phyloP scores from a whole-genome alignment of 1,140 invertebrate species.

The Copidosoma floridanum region DNA sequence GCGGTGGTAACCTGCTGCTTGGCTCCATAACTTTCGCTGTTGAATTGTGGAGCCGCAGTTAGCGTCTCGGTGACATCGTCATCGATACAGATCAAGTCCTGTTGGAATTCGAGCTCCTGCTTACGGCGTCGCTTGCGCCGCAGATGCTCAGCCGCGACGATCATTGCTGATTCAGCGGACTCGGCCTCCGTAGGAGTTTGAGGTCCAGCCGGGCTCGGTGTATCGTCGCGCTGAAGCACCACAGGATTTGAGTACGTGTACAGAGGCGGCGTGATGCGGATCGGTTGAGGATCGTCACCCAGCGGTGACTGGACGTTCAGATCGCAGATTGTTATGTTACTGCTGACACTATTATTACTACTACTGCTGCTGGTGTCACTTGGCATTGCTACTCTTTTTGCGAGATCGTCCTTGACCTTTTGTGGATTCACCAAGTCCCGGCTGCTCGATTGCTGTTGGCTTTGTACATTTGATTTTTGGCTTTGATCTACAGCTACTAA shows the following conservation, averaged over 20 bases:
- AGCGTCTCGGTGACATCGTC: constrained; percentile 50
- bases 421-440: constrained; percentile 42
- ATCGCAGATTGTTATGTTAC: not conserved
- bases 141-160: constrained; percentile 38
- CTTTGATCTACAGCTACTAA: not conserved
- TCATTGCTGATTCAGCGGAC: constrained; percentile 25
- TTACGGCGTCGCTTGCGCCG: constrained; percentile 53
- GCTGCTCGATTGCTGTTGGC: constrained; percentile 41
- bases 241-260: constrained; percentile 77
- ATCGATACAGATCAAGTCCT: constrained; percentile 53
- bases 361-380: not conserved
- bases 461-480: constrained; percentile 39
- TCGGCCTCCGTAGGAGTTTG: constrained; percentile 49
- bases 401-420: constrained; percentile 44
- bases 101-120: constrained; percentile 55
- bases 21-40: not conserved
- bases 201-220: constrained; percentile 56
- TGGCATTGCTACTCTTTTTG: constrained; percentile 44
- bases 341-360: not conserved
- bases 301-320: constrained; percentile 53
- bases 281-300: constrained; percentile 66
- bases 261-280: constrained; percentile 68
- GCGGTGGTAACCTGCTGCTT: constrained; percentile 13
- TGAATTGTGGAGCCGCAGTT: constrained; percentile 32
- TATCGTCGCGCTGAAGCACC: constrained; percentile 57